Evolutionary conservation across 1,140 invertebrate species (phyloP).

Genomic region (Leptestheria dahalacensis): DNA sequence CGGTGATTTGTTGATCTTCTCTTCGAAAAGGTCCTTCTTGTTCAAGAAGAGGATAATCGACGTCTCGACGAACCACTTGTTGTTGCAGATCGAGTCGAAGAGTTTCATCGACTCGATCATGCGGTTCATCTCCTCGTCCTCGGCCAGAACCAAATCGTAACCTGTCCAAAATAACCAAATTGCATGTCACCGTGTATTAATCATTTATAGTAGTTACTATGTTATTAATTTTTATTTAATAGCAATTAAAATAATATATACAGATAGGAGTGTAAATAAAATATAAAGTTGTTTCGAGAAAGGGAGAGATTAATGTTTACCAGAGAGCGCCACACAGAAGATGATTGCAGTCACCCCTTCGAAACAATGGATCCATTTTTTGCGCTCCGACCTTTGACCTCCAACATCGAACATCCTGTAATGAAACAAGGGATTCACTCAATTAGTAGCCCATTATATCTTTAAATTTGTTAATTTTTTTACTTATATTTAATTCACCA

Average conservation of each 20-base stretch:
- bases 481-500: background rate
- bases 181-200: background rate
- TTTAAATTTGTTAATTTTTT: too few species aligned
- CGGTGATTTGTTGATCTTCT: constrained; percentile 79
- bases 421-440: too few species aligned
- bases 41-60: constrained; percentile 95
- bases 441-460: too few species aligned
- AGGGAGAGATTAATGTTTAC: constrained; percentile 28
- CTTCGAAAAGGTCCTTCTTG: constrained; percentile 92
- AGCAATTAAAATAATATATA: too few species aligned
- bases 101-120: constrained; percentile 89
- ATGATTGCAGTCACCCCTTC: constrained; percentile 91
- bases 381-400: constrained; percentile 82
- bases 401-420: constrained; percentile 81
- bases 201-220: background rate
- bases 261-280: too few species aligned
- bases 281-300: background rate
- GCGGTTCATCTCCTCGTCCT: constrained; percentile 56
- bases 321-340: constrained; percentile 86
- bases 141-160: constrained; percentile 52
- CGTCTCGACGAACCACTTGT: constrained; percentile 94
- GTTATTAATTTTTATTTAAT: too few species aligned
- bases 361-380: constrained; percentile 97
- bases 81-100: constrained; percentile 94
- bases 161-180: constrained; percentile 31